Percentiles rank a stretch among this genome's conserved stretches.
phyloP scores from a whole-genome alignment of 2,113 vertebrate species.

The Alethe castanea region DNA sequence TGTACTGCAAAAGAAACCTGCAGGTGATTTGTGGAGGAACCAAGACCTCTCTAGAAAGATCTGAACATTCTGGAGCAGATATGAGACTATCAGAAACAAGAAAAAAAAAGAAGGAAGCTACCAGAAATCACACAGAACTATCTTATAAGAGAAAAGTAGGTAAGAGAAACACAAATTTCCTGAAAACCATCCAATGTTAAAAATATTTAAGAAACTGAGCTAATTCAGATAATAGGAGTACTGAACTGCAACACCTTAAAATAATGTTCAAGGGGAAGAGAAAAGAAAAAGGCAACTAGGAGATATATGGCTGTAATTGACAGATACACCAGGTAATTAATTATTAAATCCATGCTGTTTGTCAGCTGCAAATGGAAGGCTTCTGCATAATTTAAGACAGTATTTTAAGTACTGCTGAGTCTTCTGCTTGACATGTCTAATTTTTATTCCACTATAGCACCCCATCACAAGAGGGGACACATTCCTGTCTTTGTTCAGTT shows the following conservation, averaged over 20 bases:
- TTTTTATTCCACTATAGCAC: background rate
- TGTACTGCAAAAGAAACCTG: background rate
- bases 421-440: background rate
- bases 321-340: conserved; percentile 20
- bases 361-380: conserved; percentile 25
- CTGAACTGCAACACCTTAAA: background rate
- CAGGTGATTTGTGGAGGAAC: background rate
- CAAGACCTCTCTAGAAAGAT: background rate
- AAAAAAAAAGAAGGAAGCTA: background rate
- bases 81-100: background rate
- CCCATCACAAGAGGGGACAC: background rate
- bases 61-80: background rate
- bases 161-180: background rate
- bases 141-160: background rate
- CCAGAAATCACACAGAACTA: background rate
- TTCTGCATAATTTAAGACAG: conserved; percentile 28
- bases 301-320: background rate
- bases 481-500: background rate
- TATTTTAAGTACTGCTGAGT: background rate
- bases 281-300: background rate
- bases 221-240: background rate
- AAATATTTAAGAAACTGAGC: background rate
- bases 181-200: background rate
- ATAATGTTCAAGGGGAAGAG: background rate
- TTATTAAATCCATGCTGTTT: conserved; percentile 38